Evolutionary conservation across 1,140 invertebrate species (phyloP), one percentile per base, ranked within the genome.

Genomic region (Orussus abietinus): DNA sequence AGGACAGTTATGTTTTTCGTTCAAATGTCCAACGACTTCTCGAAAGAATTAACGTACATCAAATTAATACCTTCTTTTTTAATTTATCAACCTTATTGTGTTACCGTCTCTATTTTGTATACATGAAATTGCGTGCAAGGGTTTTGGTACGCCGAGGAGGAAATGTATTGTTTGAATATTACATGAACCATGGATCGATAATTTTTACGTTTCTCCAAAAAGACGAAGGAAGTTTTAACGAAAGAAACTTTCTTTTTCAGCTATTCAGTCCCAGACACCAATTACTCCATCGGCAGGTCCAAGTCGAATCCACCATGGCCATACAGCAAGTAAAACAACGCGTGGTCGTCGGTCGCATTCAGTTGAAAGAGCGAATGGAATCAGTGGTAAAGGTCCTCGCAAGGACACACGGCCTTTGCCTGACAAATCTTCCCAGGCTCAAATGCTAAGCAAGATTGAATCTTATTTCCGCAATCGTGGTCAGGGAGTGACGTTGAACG

Each of bases 361-460:
- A 5, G 58, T 51, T 3, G 64, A 69, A 28, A 48, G 59, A 45
- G 60, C 47, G 4, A 59, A 45, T 31, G 49, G 5, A 5, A 25
- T 65, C 4, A 44, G 46, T 17, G 13, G 15, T 5, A 62, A 63
- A 47, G 49, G 47, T 17, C 5, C 48, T 1, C 47, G 50, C 9
- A 73, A 72, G 42, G 70, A 74, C 18, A 62, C 21, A n/a, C 43
- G 68, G 18, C 61, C 59, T 12, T 35, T 74, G 2, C 47, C 19
- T 12, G 68, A 74, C 6, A 74, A 71, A 42, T 30, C 9, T 3
- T 69, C 60, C 50, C 71, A 70, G 38, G 7, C 32, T 9, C 18
- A 39, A 19, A 63, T 70, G 60, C 46, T 64, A 3, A 38, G 29
- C 3, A 65, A 57, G 21, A 63, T 73, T 30, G 70, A 73, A 33